Percentiles rank a stretch among this genome's conserved stretches.
Conservation (phyloP, 2,797 vertebrate genomes). For the Schizothorax lantsangensis region DNA sequence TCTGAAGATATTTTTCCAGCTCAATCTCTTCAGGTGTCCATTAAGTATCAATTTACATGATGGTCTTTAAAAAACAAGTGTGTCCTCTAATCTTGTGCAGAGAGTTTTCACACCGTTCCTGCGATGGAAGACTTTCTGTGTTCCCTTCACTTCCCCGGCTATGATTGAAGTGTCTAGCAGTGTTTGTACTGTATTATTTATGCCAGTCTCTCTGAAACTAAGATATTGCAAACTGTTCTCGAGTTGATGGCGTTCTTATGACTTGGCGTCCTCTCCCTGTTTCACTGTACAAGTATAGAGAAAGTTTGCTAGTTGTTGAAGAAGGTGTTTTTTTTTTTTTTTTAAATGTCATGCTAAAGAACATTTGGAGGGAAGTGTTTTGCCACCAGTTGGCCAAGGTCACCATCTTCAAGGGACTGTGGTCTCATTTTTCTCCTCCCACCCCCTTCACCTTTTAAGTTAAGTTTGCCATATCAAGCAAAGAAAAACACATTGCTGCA, state of each 20-base stretch:
- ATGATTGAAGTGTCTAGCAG: constrained; percentile 49
- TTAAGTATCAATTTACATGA: constrained; percentile 7
- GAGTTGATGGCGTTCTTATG: constrained; percentile 55
- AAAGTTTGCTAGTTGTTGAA: constrained; percentile 46
- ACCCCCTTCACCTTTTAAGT: constrained; percentile 62
- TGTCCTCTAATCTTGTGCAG: constrained; percentile 26
- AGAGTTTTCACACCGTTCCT: constrained; percentile 36
- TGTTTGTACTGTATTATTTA: constrained; percentile 68
- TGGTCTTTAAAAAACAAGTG: constrained; percentile 28
- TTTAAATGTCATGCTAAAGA: background rate
- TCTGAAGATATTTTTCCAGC: constrained; percentile 14
- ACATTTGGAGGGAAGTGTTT: constrained; percentile 22
- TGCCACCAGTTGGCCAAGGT: constrained; percentile 34
- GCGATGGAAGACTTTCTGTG: background rate
- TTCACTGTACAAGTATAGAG: constrained; percentile 49
- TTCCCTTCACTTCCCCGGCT: background rate
- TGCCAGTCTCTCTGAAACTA: constrained; percentile 55
- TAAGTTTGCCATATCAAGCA: constrained; percentile 67
- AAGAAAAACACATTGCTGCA: constrained; percentile 66
- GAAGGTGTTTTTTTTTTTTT: background rate
- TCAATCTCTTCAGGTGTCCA: constrained; percentile 6
- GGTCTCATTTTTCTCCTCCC: constrained; percentile 49
- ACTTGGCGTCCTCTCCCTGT: constrained; percentile 55
- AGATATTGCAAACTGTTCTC: constrained; percentile 35
- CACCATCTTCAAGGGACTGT: constrained; percentile 29